Base-by-base conservation (phyloP, 2,888 invertebrate genomes). In the Heterodera filipjevi region DNA sequence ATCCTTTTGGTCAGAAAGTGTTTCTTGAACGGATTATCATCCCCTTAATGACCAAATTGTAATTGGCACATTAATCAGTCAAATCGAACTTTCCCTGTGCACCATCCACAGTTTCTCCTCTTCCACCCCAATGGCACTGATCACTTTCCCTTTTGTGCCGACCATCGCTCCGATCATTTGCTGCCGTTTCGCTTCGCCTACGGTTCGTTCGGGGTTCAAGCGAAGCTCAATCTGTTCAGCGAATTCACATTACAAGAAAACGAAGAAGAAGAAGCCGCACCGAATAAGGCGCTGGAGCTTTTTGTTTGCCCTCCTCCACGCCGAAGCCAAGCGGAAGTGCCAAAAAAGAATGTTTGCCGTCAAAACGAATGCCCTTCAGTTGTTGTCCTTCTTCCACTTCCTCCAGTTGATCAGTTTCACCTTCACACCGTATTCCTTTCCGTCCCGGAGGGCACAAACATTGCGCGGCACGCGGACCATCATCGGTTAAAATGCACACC, bases 281-380 rank as follows among this genome's bases (percentile, higher is more conserved):
- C 59, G 59, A 59, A 59, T 59, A 59, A 2, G 59, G 59, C 59
- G 27, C 22, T 12, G 59, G 59, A 27, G 10, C 59, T 8, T 27
- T 59, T 59, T n/a, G 53, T 16, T 30, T 49, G 22, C 75, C 75
- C 22, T 75, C 75, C 30, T 75, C 35, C 22, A 44, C 35, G 1
- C 32, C 68, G n/a, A 44, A 44, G 27, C 64, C n/a, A 12, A 73
- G 44, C 30, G 77, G 76, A 78, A 78, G 33, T 33, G 78, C 78
- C 66, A 78, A 64, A n/a, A 78, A 77, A 0, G 78, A 78, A 27
- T 72, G 39, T 66, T 77, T 22, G 14, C 78, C 78, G 59, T 78
- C 71, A 49, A 78, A 78, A 30, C 39, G 66, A 64, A 75, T 75
- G 44, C 32, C 32, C 32, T 64, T 64, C 8, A 10, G 10, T 16